Base-by-base conservation (phyloP, 2,888 invertebrate genomes). In the Gryllus longicercus region DNA sequence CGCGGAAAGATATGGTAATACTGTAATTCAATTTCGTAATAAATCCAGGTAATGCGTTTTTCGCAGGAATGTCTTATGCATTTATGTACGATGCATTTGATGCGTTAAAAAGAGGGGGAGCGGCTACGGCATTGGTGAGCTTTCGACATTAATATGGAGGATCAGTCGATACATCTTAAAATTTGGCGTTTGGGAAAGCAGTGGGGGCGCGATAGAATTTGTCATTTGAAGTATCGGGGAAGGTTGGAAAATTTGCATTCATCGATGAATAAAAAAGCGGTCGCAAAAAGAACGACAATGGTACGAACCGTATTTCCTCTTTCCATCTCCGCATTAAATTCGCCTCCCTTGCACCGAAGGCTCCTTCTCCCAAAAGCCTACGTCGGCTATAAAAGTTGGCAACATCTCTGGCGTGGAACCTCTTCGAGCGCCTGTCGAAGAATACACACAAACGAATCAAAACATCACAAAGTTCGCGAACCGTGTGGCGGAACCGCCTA, bases 21-120 rank as follows among this genome's bases (percentile, higher is more conserved):
- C 63, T 63, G 14, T 14, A 63, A 63, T 63, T 63, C 63, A 63
- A 63, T 63, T 63, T n/a, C 14, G 63, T 63, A 63, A 63, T 63
- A 63, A 63, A 63, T 63, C n/a, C 63, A 63, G 63, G 63, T 63
- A 63, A 63, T 63, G 63, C 63, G 63, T 63, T 63, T 21, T 63
- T 12, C 63, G 4, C 63, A 63, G n/a, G 63, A n/a, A 63, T 63
- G 63, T 63, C 63, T 63, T 63, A 63, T 63, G 63, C 63, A 63
- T 63, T 63, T 63, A 63, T 63, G 63, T 14, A 63, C 16, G 63
- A 63, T 63, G 63, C 63, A 63, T 63, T 63, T 63, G 63, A 63
- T 63, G n/a, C 63, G 63, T 16, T 63, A 18, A 18, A n/a, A 63
- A 63, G 63, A 63, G 63, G 63, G 63, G 63, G 16, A 18, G 14